Evolutionary conservation across 2,797 vertebrate species (phyloP).

Genomic region (Macroramphosus scolopax): DNA sequence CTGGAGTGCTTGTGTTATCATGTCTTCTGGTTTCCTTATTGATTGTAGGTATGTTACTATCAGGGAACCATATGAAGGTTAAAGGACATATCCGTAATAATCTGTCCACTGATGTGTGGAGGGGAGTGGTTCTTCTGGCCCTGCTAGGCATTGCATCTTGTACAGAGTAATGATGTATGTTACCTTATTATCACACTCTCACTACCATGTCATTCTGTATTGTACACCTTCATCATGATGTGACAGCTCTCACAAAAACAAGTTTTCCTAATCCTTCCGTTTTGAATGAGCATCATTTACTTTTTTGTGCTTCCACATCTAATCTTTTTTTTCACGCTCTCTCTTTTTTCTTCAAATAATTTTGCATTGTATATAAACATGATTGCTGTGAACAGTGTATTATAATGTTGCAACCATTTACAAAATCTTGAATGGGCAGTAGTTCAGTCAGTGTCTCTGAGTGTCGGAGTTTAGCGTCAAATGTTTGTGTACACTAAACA

Average conservation of each 20-base stretch:
- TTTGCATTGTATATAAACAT: conserved; percentile 88
- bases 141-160: conserved; percentile 35
- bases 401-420: conserved; percentile 74
- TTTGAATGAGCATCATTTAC: conserved; percentile 43
- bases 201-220: too few species aligned
- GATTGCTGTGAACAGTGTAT: conserved; percentile 84
- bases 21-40: conserved; percentile 50
- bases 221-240: conserved; percentile 39
- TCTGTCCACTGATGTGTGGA: too few species aligned
- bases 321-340: conserved; percentile 41
- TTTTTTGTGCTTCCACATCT: conserved; percentile 73
- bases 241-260: conserved; percentile 47
- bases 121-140: too few species aligned
- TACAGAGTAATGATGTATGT: conserved; percentile 51
- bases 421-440: conserved; percentile 76
- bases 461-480: conserved; percentile 82
- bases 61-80: conserved; percentile 36
- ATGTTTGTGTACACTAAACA: conserved; percentile 86
- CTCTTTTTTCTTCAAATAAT: conserved; percentile 49
- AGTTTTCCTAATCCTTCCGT: conserved; percentile 48
- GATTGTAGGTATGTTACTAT: conserved; percentile 62
- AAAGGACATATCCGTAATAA: too few species aligned
- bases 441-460: conserved; percentile 81
- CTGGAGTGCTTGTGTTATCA: conserved; percentile 40
- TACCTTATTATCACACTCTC: too few species aligned